phyloP scores from a whole-genome alignment of 2,888 invertebrate species.

The Microplitis manilae region DNA sequence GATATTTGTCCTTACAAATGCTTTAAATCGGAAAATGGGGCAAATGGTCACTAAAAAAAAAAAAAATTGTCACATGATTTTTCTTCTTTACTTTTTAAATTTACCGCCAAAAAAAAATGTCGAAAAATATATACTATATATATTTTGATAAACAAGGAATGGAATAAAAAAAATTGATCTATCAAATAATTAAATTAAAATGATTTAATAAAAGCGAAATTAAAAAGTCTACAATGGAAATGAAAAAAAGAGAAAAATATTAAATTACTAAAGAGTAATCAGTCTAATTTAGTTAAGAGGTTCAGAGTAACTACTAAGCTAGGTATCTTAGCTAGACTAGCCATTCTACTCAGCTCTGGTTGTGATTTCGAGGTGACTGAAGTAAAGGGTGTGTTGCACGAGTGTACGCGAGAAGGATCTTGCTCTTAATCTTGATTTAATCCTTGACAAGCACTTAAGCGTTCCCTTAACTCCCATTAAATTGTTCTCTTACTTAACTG shows the following conservation, averaged over 20 bases:
- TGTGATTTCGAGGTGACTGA: slow-evolving; percentile 46
- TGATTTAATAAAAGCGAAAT: background rate
- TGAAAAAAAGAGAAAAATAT: slow-evolving; percentile 11
- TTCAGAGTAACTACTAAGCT: slow-evolving; percentile 21
- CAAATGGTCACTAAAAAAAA: too few relatives aligned
- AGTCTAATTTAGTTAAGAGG: slow-evolving; percentile 61
- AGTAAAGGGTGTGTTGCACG: slow-evolving; percentile 43
- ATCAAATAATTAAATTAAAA: background rate
- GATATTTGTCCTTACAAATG: too few relatives aligned
- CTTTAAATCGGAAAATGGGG: too few relatives aligned
- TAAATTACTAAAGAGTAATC: slow-evolving; percentile 47
- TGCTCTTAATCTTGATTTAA: slow-evolving; percentile 71
- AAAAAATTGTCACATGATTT: too few relatives aligned
- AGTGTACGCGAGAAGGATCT: slow-evolving; percentile 61
- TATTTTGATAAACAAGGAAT: too few relatives aligned
- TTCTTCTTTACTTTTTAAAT: too few relatives aligned
- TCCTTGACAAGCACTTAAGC: slow-evolving; percentile 71
- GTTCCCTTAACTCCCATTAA: slow-evolving; percentile 65
- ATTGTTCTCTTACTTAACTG: slow-evolving; percentile 54
- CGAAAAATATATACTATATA: too few relatives aligned
- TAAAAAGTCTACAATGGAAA: background rate
- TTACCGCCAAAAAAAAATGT: too few relatives aligned
- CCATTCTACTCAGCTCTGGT: slow-evolving; percentile 42
- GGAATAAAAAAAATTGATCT: too few relatives aligned
- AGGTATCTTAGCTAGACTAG: slow-evolving; percentile 37